Evolutionary conservation across 2,888 invertebrate species (phyloP).

Genomic region (Toxonevra muliebris): DNA sequence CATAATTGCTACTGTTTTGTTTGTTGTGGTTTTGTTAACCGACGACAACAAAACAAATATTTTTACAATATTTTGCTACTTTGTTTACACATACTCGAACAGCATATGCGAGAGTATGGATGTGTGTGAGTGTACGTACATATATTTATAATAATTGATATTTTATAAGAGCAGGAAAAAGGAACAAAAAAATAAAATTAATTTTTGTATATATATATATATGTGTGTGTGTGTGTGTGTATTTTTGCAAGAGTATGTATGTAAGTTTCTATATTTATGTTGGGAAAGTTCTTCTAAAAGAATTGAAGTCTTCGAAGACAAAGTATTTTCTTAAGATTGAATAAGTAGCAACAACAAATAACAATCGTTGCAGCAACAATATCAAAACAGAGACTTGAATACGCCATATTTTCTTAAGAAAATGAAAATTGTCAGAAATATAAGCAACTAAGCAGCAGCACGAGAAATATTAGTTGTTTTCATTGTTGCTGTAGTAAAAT

Average conservation of each 20-base stretch:
- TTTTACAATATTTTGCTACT: constrained; percentile 6
- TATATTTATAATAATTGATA: constrained; percentile 6
- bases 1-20: too few relatives aligned
- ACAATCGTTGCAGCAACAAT: too few relatives aligned
- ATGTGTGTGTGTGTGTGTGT: not conserved
- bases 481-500: too few relatives aligned
- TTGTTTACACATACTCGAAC: not conserved
- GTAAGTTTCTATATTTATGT: not conserved
- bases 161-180: not conserved
- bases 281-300: not conserved
- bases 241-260: not conserved
- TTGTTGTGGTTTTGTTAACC: too few relatives aligned
- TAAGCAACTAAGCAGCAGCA: too few relatives aligned
- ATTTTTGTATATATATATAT: not conserved
- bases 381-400: too few relatives aligned
- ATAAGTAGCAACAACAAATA: too few relatives aligned
- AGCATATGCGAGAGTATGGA: not conserved
- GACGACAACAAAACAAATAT: constrained; percentile 13
- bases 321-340: too few relatives aligned
- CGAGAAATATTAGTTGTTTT: too few relatives aligned
- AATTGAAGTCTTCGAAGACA: too few relatives aligned
- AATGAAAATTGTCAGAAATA: too few relatives aligned
- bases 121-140: not conserved
- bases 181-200: not conserved
- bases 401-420: too few relatives aligned